phyloP scores from a whole-genome alignment of 2,888 invertebrate species.

The Galerucella pusilla region DNA sequence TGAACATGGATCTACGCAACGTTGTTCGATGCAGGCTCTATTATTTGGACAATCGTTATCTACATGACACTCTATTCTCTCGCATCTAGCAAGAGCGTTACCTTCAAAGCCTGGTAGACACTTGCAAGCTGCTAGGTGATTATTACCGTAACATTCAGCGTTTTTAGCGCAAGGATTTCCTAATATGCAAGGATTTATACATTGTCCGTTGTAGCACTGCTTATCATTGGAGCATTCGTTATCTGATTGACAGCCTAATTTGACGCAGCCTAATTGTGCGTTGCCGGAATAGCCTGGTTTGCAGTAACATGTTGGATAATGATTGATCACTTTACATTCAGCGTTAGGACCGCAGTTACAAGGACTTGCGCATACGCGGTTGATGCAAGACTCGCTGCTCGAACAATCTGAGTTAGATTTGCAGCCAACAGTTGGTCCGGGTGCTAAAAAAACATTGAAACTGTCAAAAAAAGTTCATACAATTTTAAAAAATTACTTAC shows the following conservation, averaged over 20 bases:
- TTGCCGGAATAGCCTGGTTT: constrained; percentile 86
- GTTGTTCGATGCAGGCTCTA: constrained; percentile 77
- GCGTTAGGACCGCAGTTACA: constrained; percentile 88
- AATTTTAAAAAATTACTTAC: constrained; percentile 69
- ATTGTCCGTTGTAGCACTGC: constrained; percentile 85
- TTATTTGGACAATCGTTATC: constrained; percentile 83
- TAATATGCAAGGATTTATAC: constrained; percentile 83
- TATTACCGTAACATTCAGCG: constrained; percentile 85
- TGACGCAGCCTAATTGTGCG: constrained; percentile 83
- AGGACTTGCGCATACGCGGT: constrained; percentile 82
- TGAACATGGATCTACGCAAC: constrained; percentile 84
- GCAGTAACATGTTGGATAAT: constrained; percentile 88
- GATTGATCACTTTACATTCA: constrained; percentile 83
- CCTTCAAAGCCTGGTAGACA: constrained; percentile 83
- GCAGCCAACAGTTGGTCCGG: constrained; percentile 76
- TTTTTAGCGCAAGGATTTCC: constrained; percentile 85
- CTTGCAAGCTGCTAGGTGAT: constrained; percentile 83
- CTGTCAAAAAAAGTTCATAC: constrained; percentile 14
- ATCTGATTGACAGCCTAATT: constrained; percentile 85
- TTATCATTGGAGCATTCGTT: constrained; percentile 83
- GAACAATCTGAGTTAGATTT: constrained; percentile 84
- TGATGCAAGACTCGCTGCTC: constrained; percentile 84
- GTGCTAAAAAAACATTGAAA: constrained; percentile 64
- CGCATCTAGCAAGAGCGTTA: constrained; percentile 83
- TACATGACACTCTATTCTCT: constrained; percentile 81